Conservation (phyloP, 2,888 invertebrate genomes). For the Dynastes tityus region DNA sequence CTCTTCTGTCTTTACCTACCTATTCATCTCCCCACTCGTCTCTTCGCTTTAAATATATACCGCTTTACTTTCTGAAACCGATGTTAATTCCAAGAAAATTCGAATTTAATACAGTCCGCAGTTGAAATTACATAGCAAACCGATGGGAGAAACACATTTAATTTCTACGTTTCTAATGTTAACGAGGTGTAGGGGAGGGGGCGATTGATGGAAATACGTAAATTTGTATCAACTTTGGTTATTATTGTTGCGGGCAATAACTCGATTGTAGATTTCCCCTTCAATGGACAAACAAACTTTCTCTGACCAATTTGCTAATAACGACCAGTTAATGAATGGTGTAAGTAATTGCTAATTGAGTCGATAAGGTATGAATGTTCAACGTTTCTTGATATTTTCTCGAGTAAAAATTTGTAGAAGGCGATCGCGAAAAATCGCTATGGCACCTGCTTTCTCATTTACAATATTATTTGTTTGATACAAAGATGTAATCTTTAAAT, state of each 20-base stretch:
- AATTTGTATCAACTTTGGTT: not conserved
- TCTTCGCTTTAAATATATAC: not conserved
- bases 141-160: not conserved
- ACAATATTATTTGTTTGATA: too few species aligned
- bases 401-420: too few species aligned
- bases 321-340: constrained; percentile 8
- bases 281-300: constrained; percentile 20
- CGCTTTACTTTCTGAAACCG: constrained; percentile 8
- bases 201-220: too few species aligned
- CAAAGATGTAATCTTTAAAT: too few species aligned
- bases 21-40: not conserved
- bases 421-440: too few species aligned
- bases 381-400: too few species aligned
- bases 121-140: not conserved
- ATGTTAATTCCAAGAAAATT: constrained; percentile 33
- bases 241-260: not conserved
- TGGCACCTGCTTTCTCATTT: too few species aligned
- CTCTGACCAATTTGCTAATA: constrained; percentile 15
- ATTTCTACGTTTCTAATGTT: not conserved
- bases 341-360: constrained; percentile 11
- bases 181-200: not conserved
- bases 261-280: constrained; percentile 4
- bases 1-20: constrained; percentile 10
- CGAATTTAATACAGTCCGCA: constrained; percentile 20
- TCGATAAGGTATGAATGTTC: not conserved